Evolutionary conservation across 2,797 vertebrate genomes (phyloP).

Genomic region (Peromyscus aztecus): DNA sequence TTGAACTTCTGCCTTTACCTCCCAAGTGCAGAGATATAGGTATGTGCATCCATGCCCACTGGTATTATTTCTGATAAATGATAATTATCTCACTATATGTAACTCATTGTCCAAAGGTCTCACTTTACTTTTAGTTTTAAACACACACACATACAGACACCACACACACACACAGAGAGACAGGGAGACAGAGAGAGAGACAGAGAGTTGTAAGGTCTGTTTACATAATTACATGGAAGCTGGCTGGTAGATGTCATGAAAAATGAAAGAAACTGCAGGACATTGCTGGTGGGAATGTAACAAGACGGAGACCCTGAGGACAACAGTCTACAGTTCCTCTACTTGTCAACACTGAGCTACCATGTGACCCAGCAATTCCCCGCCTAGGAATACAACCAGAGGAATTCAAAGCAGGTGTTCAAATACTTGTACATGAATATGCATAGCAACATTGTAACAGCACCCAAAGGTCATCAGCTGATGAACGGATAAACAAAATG

Average conservation of each 20-base stretch:
- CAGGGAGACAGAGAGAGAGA: no score
- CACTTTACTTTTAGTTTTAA: neutral
- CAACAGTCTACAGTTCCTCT: neutral
- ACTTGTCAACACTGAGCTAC: neutral
- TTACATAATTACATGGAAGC: slow-evolving; percentile 31
- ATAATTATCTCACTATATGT: neutral
- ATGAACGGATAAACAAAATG: neutral
- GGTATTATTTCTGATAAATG: slow-evolving; percentile 29
- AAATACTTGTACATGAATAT: slow-evolving; percentile 31
- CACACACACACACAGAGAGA: no score
- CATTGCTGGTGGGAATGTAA: neutral
- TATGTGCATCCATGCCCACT: neutral
- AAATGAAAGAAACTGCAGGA: neutral
- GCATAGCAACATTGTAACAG: neutral
- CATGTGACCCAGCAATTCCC: neutral
- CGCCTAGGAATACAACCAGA: neutral
- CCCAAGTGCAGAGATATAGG: neutral
- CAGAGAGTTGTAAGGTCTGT: neutral
- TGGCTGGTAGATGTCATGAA: neutral
- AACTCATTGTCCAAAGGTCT: neutral
- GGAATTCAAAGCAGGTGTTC: slow-evolving; percentile 53
- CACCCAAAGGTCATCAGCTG: neutral
- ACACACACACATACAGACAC: neutral
- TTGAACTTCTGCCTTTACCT: neutral
- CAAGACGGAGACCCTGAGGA: neutral